These are phyloP conservation scores for Macrocentrus cingulum DNA, from an alignment of 1,140 invertebrate genomes.

Conservation along the genomic window DNA sequence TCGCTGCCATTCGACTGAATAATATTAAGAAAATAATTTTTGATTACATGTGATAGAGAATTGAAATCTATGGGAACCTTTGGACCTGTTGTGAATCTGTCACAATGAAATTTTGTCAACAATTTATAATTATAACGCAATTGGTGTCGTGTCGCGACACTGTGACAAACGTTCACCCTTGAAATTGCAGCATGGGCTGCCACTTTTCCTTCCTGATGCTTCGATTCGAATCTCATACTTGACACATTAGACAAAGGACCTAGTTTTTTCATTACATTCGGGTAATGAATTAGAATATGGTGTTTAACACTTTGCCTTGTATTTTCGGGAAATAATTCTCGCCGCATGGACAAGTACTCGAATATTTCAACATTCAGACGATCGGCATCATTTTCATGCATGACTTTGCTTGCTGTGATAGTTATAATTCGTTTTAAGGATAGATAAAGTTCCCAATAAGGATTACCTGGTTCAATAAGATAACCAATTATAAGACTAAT, in stretches of 20 bases:
- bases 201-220: conserved; percentile 15
- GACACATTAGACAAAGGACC: conserved; percentile 15
- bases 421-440: conserved; percentile 28
- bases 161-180: conserved; percentile 11
- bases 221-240: conserved; percentile 14
- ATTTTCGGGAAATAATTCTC: background rate
- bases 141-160: conserved; percentile 15
- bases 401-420: conserved; percentile 18
- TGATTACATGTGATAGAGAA: too few relatives aligned
- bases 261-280: conserved; percentile 9
- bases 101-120: too few relatives aligned
- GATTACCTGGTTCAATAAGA: conserved; percentile 29
- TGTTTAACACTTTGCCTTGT: conserved; percentile 8
- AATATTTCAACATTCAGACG: background rate
- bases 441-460: conserved; percentile 31
- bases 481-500: conserved; percentile 35
- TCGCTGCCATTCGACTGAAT: too few relatives aligned
- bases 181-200: background rate
- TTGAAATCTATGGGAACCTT: too few relatives aligned
- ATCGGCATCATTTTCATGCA: background rate
- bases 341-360: conserved; percentile 4
- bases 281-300: conserved; percentile 13
- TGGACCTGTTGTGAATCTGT: too few relatives aligned
- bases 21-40: too few relatives aligned
- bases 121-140: conserved; percentile 8